phyloP scores from a whole-genome alignment of 2,113 vertebrate species.

The Morphnarchus princeps region DNA sequence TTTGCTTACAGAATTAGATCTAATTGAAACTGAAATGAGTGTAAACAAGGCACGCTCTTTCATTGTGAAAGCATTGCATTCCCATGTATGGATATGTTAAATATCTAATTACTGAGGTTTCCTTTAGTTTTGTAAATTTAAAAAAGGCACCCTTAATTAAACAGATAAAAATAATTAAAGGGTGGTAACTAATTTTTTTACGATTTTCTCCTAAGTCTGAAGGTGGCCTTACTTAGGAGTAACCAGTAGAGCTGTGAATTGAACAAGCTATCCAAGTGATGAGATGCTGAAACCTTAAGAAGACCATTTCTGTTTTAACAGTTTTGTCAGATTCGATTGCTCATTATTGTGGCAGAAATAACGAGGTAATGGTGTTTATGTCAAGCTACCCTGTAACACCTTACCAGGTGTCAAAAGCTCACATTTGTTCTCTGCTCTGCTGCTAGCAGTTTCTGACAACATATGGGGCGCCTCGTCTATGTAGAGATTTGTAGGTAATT shows the following conservation, averaged over 20 bases:
- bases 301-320: background rate
- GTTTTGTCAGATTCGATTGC: background rate
- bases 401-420: background rate
- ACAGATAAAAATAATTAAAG: background rate
- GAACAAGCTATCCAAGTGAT: background rate
- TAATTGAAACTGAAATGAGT: background rate
- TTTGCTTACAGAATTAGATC: background rate
- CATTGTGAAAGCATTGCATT: background rate
- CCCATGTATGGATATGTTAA: background rate
- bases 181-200: background rate
- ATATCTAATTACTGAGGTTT: background rate
- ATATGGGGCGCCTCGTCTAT: fast-evolving
- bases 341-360: background rate
- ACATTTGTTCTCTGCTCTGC: background rate
- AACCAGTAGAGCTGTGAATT: background rate
- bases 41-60: background rate
- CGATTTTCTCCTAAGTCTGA: background rate
- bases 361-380: background rate
- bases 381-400: background rate
- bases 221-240: background rate
- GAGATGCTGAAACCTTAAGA: background rate
- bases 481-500: background rate
- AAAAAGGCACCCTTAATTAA: background rate
- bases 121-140: background rate
- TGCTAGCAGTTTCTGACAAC: background rate